Base-by-base conservation (phyloP, 1,140 invertebrate species). In the Dreissena polymorpha region DNA sequence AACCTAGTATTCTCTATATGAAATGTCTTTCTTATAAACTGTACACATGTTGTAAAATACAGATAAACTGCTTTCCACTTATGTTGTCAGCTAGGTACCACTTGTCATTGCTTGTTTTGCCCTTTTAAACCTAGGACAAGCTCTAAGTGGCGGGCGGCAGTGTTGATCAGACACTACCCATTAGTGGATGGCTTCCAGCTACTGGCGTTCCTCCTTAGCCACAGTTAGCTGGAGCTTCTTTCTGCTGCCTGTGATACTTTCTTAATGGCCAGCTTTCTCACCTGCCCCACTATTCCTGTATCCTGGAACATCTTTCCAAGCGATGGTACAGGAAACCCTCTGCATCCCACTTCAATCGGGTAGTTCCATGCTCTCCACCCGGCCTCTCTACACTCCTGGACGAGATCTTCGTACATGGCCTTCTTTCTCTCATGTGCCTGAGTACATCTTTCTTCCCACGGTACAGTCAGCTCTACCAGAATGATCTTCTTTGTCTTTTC, bases 161-260 rank as follows among this genome's bases (percentile, higher is more conserved):
- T 69, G 29, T n/a, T 69, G 67, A 29, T 29, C 67, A 69, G 27
- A 69, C 67, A 69, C 67, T 69, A 69, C 67, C 67, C n/a, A 69
- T 69, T 69, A 29, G 67, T 69, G 27, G 67, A 23, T 23, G 67
- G 67, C 27, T 69, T 69, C 67, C 67, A 69, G 67, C 27, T 21
- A 29, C 67, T 69, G 67, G 5, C 67, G 27, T 69, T 69, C 27
- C 67, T 69, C 67, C 16, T 69, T 18, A 69, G 27, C 67, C 67
- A 69, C 12, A 55, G 72, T 25, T 39, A 29, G 23, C 74, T 64
- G n/a, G 63, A 64, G 51, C 63, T 50, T 69, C 18, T 68, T 51
- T 69, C 65, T 55, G 76, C 67, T 13, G 63, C 76, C 39, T 70
- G 23, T 16, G 60, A 21, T 27, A 79, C 21, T 6, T 70, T 69